phyloP scores from a whole-genome alignment of 2,113 vertebrate species.

The Mesembrinibis cayennensis region DNA sequence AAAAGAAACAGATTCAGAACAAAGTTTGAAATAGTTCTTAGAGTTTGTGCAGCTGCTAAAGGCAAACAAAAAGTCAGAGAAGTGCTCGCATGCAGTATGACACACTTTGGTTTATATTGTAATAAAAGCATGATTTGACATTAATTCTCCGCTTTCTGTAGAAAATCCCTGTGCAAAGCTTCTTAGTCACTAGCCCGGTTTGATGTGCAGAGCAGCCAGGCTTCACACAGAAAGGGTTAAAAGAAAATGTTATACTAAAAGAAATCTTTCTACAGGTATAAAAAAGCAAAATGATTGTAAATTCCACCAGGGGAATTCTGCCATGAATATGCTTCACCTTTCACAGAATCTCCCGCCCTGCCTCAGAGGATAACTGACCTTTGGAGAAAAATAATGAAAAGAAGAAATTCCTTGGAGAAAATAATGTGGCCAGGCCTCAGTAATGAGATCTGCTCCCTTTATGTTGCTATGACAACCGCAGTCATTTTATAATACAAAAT shows the following conservation, averaged over 20 bases:
- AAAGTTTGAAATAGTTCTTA: background rate
- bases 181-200: background rate
- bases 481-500: conserved; percentile 85
- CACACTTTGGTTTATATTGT: background rate
- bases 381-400: conserved; percentile 93
- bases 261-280: conserved; percentile 70
- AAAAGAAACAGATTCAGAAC: background rate
- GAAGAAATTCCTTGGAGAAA: conserved; percentile 89
- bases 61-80: background rate
- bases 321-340: conserved; percentile 93
- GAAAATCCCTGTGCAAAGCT: background rate
- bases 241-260: conserved; percentile 65
- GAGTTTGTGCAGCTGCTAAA: background rate
- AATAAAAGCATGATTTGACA: conserved; percentile 12
- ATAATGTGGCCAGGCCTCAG: conserved; percentile 84
- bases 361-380: conserved; percentile 98
- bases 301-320: conserved; percentile 84
- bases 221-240: conserved; percentile 74
- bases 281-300: conserved; percentile 91
- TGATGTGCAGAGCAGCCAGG: background rate
- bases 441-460: conserved; percentile 88
- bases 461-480: conserved; percentile 81
- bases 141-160: background rate
- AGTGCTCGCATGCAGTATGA: fast-evolving
- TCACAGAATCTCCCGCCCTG: conserved; percentile 86